These are phyloP conservation scores for Butorides virescens DNA, from an alignment of 2,113 vertebrate genomes.

Conservation along the genomic window DNA sequence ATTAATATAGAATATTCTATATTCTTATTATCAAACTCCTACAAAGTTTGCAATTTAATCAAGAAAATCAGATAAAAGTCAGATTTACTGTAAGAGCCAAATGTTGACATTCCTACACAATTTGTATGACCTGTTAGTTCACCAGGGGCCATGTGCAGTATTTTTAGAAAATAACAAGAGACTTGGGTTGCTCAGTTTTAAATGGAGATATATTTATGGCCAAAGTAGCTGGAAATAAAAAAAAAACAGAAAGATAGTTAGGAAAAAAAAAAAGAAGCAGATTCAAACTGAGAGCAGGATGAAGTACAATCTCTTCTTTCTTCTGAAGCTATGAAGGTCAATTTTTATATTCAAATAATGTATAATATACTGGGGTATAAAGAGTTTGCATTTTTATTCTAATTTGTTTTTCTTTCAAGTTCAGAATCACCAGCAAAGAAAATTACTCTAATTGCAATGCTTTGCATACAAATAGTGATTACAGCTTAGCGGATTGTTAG, in stretches of 20 bases:
- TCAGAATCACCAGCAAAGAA: conserved; percentile 26
- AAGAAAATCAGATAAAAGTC: neutral
- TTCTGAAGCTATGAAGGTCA: neutral
- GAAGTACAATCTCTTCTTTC: neutral
- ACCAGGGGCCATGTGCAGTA: neutral
- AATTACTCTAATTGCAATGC: conserved; percentile 16
- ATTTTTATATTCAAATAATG: neutral
- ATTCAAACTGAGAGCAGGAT: neutral
- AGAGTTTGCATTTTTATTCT: neutral
- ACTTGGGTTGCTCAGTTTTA: neutral
- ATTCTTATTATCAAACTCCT: neutral
- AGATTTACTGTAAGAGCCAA: neutral
- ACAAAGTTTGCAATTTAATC: neutral
- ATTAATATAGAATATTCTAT: neutral
- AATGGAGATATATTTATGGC: neutral
- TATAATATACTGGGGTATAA: neutral
- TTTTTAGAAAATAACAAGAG: neutral
- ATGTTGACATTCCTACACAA: neutral
- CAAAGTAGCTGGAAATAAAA: neutral
- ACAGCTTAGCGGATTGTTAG: neutral
- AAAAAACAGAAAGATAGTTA: neutral
- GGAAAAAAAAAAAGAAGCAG: neutral
- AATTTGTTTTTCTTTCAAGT: conserved; percentile 14
- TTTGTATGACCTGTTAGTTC: neutral
- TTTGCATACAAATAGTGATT: conserved; percentile 26